These are phyloP conservation scores for Scaptomyza tumidula DNA, from an alignment of 2,888 invertebrate genomes.

Conservation along the genomic window DNA sequence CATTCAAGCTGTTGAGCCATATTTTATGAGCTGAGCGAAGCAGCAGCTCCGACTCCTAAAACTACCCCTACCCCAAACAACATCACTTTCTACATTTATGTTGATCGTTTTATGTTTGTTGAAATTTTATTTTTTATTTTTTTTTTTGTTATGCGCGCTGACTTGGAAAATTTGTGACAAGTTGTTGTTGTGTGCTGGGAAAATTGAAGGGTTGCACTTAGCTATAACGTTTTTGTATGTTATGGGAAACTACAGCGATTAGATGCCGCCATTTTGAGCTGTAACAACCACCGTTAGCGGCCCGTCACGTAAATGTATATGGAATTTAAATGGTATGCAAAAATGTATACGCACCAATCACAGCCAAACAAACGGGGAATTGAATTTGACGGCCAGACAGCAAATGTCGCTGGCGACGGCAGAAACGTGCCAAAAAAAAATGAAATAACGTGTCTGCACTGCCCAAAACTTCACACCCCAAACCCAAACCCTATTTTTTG, in stretches of 20 bases:
- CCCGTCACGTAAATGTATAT: slow-evolving; percentile 39
- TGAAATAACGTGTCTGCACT: slow-evolving; percentile 25
- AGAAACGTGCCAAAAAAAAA: slow-evolving; percentile 38
- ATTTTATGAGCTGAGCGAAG: slow-evolving; percentile 35
- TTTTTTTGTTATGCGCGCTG: slow-evolving; percentile 59
- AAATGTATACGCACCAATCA: slow-evolving; percentile 69
- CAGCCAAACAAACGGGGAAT: slow-evolving; percentile 32
- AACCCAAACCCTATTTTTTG: neutral
- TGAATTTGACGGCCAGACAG: slow-evolving; percentile 13
- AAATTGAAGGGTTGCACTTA: slow-evolving; percentile 59
- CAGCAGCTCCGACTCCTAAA: neutral
- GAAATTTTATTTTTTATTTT: neutral
- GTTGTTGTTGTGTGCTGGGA: slow-evolving; percentile 36
- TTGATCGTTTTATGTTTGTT: slow-evolving; percentile 49
- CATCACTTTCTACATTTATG: slow-evolving; percentile 21
- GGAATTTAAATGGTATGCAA: slow-evolving; percentile 69
- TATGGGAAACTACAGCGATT: slow-evolving; percentile 35
- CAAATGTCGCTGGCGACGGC: slow-evolving; percentile 1
- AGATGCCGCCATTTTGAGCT: slow-evolving; percentile 62
- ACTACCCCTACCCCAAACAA: neutral
- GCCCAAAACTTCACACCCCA: neutral
- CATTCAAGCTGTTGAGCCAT: slow-evolving; percentile 40
- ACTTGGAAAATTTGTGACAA: slow-evolving; percentile 72
- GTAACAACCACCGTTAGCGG: slow-evolving; percentile 50
- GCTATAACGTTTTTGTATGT: slow-evolving; percentile 4